phyloP scores from a whole-genome alignment of 2,797 vertebrate genomes.

The Rhincodon typus region DNA sequence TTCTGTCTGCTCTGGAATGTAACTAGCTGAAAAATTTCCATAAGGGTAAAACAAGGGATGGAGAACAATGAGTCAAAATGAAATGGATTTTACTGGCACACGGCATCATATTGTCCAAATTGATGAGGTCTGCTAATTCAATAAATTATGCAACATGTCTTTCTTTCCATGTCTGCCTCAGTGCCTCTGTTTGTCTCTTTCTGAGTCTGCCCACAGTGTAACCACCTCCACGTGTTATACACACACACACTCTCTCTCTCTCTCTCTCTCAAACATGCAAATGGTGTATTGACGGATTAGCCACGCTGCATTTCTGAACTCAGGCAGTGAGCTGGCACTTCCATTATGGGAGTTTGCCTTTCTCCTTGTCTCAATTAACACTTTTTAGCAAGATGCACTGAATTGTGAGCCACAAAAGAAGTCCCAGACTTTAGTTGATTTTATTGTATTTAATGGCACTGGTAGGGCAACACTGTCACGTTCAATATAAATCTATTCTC shows the following conservation, averaged over 20 bases:
- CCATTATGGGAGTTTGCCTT: not conserved
- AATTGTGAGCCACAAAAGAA: not conserved
- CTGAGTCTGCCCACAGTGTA: no score
- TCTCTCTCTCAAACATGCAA: no score
- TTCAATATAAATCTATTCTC: not conserved
- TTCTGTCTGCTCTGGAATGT: not conserved
- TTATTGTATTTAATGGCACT: not conserved
- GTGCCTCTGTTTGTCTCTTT: no score
- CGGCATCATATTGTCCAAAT: not conserved
- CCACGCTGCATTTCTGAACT: not conserved
- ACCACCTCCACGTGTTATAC: not conserved
- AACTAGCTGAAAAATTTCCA: not conserved
- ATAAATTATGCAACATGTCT: not conserved
- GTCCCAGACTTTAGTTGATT: not conserved
- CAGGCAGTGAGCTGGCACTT: not conserved
- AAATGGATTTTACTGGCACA: not conserved
- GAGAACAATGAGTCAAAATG: not conserved
- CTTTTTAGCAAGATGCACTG: not conserved
- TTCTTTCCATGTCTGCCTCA: not conserved
- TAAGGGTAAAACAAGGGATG: not conserved
- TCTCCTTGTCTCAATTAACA: not conserved
- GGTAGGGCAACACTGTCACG: not conserved
- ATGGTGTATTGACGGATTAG: not conserved
- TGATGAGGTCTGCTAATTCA: not conserved
- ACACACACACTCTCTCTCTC: no score